These are phyloP conservation scores for Diarsia rubi DNA, from an alignment of 2,888 invertebrate genomes.

Conservation along the genomic window DNA sequence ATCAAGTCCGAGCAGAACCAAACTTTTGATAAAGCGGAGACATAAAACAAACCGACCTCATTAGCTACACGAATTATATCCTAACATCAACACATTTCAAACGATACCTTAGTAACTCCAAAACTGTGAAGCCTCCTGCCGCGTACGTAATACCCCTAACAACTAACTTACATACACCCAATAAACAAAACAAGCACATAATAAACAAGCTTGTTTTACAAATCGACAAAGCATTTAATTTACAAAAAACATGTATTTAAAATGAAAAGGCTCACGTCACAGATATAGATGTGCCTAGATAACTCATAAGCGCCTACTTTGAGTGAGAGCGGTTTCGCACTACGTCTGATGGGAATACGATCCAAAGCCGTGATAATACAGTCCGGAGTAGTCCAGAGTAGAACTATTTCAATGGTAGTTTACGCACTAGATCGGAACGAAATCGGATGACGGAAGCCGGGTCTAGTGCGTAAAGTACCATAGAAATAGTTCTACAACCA, in stretches of 20 bases:
- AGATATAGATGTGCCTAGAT: too few relatives aligned
- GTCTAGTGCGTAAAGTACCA: too few relatives aligned
- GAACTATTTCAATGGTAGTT: too few relatives aligned
- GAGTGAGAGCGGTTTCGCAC: too few relatives aligned
- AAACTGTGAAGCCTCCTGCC: conserved; percentile 35
- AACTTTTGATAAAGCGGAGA: not conserved
- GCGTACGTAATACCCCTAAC: conserved; percentile 41
- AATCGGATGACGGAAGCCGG: too few relatives aligned
- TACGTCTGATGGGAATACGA: too few relatives aligned
- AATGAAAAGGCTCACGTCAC: conserved; percentile 36
- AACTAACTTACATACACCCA: conserved; percentile 11
- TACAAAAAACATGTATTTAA: conserved; percentile 40
- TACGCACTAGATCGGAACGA: too few relatives aligned
- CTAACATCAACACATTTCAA: conserved; percentile 4
- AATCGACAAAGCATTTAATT: conserved; percentile 47
- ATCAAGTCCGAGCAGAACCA: too few relatives aligned
- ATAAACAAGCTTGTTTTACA: conserved; percentile 55
- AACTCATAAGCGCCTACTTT: too few relatives aligned
- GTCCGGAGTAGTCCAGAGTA: too few relatives aligned
- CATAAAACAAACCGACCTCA: not conserved
- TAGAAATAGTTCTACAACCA: too few relatives aligned
- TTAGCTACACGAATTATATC: conserved; percentile 25
- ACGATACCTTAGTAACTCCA: conserved; percentile 19
- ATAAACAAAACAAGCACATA: conserved; percentile 39
- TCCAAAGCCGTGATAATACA: too few relatives aligned